Base-by-base conservation (phyloP, 2,113 vertebrate species). In the Pleuronectes platessa region DNA sequence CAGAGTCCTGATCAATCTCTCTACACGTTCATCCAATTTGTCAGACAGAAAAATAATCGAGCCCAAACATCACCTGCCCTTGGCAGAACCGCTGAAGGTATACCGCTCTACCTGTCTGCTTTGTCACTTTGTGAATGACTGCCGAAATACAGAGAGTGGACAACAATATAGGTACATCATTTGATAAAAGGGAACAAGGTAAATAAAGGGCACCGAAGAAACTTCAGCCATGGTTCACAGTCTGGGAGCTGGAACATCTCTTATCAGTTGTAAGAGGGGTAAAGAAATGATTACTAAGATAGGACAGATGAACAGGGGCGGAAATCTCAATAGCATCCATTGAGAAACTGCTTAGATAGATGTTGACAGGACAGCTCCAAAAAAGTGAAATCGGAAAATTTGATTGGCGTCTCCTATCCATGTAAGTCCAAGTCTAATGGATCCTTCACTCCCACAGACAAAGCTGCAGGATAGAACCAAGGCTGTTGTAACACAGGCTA, bases 11-110 rank as follows among this genome's bases (percentile, higher is more conserved):
- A 80, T 85, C 62, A 61, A 62, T 76, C 69, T 71, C 51, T 71
- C 21, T 31, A 58, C 11, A 18, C 26, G 74, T 26, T 65, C 26
- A 51, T 67, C n/a, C 54, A 49, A 17, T 62, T 62, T 40, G 35
- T 42, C 61, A 68, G 18, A 68, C 47, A 14, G 45, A 27, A 64
- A 71, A 64, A 82, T 71, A 78, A 85, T 82, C 61, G 42, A 74
- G 61, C 60, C 58, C 55, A 76, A 77, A 82, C 51, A 67, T 56
- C 1, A 49, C 15, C 53, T 55, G 45, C 51, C 51, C 51, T 54
- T 54, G 18, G n/a, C 51, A 54, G 51, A 6, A 20, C 18, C 20
- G 1, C 51, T n/a, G 51, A 54, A 21, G 51, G 51, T 54, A 20
- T 9, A 17, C 20, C 14, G 51, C 7, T 54, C 51, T 54, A 54